These are phyloP conservation scores for Papilio aristodemus DNA, from an alignment of 1,140 invertebrate species.

Conservation along the genomic window DNA sequence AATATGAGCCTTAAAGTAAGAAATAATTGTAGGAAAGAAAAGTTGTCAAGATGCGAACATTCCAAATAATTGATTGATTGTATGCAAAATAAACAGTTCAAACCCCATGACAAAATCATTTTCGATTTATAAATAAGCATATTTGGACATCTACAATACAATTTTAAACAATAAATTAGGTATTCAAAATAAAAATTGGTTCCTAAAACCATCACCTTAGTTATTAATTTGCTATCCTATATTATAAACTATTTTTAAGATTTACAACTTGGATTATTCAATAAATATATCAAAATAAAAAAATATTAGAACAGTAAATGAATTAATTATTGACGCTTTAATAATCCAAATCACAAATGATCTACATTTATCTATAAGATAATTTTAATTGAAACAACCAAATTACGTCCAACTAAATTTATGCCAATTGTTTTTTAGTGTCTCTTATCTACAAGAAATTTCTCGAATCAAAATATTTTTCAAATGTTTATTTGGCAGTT, in stretches of 20 bases:
- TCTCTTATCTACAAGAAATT: not conserved
- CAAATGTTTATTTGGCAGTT: constrained; percentile 31
- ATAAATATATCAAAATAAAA: not conserved
- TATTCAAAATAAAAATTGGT: constrained; percentile 46
- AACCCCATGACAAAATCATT: constrained; percentile 75
- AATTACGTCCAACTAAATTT: constrained; percentile 10
- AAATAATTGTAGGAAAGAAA: constrained; percentile 64
- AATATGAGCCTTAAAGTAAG: constrained; percentile 58
- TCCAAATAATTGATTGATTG: constrained; percentile 69
- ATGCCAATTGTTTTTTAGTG: constrained; percentile 12
- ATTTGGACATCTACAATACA: constrained; percentile 44
- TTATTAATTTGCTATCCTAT: constrained; percentile 26
- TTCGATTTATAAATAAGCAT: constrained; percentile 53
- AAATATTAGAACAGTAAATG: not conserved
- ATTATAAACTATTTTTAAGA: constrained; percentile 11
- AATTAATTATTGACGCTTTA: constrained; percentile 24
- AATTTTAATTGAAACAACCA: constrained; percentile 36
- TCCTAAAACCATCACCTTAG: constrained; percentile 66
- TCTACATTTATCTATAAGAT: constrained; percentile 32
- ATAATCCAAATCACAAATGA: constrained; percentile 29
- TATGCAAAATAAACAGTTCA: constrained; percentile 75
- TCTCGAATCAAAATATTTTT: not conserved
- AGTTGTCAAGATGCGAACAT: constrained; percentile 81
- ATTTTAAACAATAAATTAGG: constrained; percentile 45
- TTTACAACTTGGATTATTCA: constrained; percentile 2